Percentiles rank a stretch among this genome's conserved stretches.
Conservation (phyloP, 2,888 invertebrate genomes). For the Venustoraphidia nigricollis region DNA sequence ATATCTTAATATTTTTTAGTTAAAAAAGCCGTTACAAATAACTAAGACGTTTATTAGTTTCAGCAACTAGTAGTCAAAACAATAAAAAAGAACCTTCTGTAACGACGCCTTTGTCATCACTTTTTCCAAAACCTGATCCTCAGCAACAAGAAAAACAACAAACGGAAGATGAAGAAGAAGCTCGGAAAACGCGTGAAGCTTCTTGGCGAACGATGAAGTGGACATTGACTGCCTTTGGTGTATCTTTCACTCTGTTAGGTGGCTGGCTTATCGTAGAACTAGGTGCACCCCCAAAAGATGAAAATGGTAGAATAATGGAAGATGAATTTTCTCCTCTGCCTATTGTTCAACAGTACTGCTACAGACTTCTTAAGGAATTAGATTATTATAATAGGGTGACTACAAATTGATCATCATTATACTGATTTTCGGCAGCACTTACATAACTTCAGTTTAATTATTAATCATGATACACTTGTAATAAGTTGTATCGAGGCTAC, state of each 20-base stretch:
- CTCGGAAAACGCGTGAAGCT: conserved; percentile 15
- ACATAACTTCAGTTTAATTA: no score
- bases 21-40: no score
- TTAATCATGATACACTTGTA: no score
- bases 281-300: conserved; percentile 58
- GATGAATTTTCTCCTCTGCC: conserved; percentile 62
- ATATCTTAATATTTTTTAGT: no score
- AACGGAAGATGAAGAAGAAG: conserved; percentile 13
- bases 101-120: not conserved
- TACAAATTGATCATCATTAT: not conserved
- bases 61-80: no score
- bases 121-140: conserved; percentile 8
- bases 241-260: conserved; percentile 39
- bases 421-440: no score
- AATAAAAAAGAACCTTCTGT: no score
- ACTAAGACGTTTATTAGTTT: no score
- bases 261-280: conserved; percentile 49
- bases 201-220: conserved; percentile 25
- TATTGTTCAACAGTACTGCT: conserved; percentile 50
- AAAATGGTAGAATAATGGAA: conserved; percentile 52
- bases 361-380: conserved; percentile 34
- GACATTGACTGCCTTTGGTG: conserved; percentile 33
- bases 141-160: conserved; percentile 9
- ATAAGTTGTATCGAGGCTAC: no score
- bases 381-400: conserved; percentile 21